A percentile compares a stretch with the other conserved stretches of the same genome.
These are phyloP conservation scores for Gallinago nigripennis DNA, from an alignment of 2,797 vertebrate species.

Conservation along the genomic window DNA sequence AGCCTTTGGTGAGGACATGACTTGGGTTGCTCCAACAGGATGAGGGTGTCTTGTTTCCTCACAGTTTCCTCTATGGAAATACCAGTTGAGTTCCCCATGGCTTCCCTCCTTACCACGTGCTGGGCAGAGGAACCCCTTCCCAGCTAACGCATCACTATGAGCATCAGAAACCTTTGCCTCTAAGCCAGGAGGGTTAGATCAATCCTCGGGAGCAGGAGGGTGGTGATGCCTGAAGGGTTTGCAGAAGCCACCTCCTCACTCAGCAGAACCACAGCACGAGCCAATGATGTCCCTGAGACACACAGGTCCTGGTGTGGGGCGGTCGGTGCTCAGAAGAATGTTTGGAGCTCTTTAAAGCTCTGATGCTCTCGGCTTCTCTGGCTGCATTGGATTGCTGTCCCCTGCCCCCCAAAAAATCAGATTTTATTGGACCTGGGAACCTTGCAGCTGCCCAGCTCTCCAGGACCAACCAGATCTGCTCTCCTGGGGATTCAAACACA, in stretches of 20 bases:
- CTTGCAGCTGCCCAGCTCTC: background rate
- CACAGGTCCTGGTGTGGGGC: accelerated
- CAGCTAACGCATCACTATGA: background rate
- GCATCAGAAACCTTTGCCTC: background rate
- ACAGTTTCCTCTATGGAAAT: background rate
- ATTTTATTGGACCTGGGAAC: background rate
- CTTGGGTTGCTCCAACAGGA: background rate
- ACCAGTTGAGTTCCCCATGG: background rate
- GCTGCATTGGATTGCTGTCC: accelerated
- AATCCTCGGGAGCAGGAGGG: background rate
- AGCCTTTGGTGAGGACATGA: background rate
- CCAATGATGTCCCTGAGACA: background rate
- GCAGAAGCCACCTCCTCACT: background rate
- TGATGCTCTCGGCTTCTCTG: background rate
- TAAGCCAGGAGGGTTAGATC: background rate
- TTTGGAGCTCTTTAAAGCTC: background rate
- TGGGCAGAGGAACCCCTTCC: background rate
- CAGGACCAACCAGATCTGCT: background rate
- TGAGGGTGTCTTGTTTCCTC: background rate
- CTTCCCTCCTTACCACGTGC: background rate
- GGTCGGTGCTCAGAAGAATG: background rate
- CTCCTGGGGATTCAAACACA: background rate
- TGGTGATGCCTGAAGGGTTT: background rate
- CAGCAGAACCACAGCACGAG: background rate
- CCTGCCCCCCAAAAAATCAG: background rate